phyloP scores from a whole-genome alignment of 1,140 invertebrate species.

The Kradibia gibbosae region DNA sequence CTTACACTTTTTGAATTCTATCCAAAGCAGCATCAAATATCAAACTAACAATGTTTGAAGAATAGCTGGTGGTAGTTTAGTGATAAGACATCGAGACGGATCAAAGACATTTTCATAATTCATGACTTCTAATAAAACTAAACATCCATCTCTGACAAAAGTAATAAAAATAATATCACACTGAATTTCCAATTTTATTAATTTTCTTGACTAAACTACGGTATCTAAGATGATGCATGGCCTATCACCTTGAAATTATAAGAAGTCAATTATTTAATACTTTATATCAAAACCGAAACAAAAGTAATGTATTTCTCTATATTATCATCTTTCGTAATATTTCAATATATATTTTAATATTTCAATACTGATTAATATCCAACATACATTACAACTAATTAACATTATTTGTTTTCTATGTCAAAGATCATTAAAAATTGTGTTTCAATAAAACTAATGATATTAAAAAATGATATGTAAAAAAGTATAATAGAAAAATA shows the following conservation, averaged over 20 bases:
- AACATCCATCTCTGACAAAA: background rate
- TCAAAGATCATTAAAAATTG: no score
- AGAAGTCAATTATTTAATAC: background rate
- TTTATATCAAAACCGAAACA: background rate
- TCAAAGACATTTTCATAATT: background rate
- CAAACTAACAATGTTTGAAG: background rate
- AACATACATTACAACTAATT: background rate
- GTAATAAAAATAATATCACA: background rate
- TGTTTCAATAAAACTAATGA: no score
- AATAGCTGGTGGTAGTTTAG: background rate
- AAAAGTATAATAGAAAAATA: no score
- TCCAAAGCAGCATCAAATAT: slow-evolving; percentile 1
- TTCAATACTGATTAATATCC: background rate
- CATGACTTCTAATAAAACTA: background rate
- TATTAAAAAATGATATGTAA: no score
- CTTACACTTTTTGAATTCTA: background rate
- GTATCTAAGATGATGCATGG: background rate
- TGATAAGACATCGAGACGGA: background rate
- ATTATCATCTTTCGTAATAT: background rate
- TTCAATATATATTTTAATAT: background rate
- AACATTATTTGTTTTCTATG: background rate
- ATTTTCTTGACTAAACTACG: background rate
- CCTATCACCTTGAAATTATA: background rate
- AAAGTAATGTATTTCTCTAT: background rate
- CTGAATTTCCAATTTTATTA: background rate